Conservation (phyloP, 2,113 vertebrate genomes). For the Xenopus tropicalis region UCB_Xtro_10.0 CM004451.2:77161501-77162000, state of each 20-base stretch:
- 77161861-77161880: slow-evolving; percentile 62
- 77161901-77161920: slow-evolving; percentile 82
- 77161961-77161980: slow-evolving; percentile 82
- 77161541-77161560: slow-evolving; percentile 49
- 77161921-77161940: slow-evolving; percentile 79
- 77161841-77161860: slow-evolving; percentile 60
- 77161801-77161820: slow-evolving; percentile 3
- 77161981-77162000: slow-evolving; percentile 63
- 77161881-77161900: slow-evolving; percentile 70
- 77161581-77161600: slow-evolving; percentile 48
- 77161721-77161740: background rate
- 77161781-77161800: slow-evolving; percentile 4
- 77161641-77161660: slow-evolving; percentile 64
- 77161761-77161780: background rate
- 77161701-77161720: slow-evolving; percentile 34
- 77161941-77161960: slow-evolving; percentile 78
- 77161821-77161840: slow-evolving; percentile 28
- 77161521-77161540: background rate
- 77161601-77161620: slow-evolving; percentile 53
- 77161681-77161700: slow-evolving; percentile 36
- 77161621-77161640: slow-evolving; percentile 60
- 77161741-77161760: slow-evolving; percentile 19
- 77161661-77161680: slow-evolving; percentile 38
- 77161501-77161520: no score
- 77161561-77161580: slow-evolving; percentile 47